These are phyloP conservation scores for Dilophus febrilis DNA, from an alignment of 2,888 invertebrate genomes.

Conservation along the genomic window DNA sequence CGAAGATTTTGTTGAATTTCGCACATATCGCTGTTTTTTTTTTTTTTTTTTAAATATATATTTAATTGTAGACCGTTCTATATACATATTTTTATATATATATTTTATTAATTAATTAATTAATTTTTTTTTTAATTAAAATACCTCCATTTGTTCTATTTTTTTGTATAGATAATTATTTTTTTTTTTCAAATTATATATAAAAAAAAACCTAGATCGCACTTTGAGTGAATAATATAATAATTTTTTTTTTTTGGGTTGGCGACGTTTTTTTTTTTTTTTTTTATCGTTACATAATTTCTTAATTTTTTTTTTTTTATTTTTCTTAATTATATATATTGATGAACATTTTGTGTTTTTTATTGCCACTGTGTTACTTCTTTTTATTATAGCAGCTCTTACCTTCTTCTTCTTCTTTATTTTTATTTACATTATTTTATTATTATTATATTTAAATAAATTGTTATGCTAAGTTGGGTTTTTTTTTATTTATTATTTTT, in stretches of 20 bases:
- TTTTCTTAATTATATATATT: too few species aligned
- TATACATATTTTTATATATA: background rate
- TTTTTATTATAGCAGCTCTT: background rate
- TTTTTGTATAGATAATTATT: background rate
- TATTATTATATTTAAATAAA: too few species aligned
- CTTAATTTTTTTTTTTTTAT: too few species aligned
- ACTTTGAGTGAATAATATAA: conserved; percentile 2
- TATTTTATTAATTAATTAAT: background rate
- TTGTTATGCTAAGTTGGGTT: too few species aligned
- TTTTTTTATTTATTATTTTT: too few species aligned
- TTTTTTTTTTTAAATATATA: background rate
- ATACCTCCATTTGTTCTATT: background rate
- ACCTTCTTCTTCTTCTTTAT: too few species aligned
- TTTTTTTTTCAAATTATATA: too few species aligned
- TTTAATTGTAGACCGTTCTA: background rate
- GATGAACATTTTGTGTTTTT: too few species aligned
- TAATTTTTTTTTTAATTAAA: background rate
- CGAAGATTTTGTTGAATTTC: background rate
- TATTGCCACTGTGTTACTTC: conserved; percentile 1
- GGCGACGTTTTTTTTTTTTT: background rate
- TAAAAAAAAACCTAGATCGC: too few species aligned
- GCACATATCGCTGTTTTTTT: conserved; percentile 1
- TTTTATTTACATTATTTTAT: too few species aligned
- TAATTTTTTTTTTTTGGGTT: too few species aligned
- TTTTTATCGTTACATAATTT: too few species aligned